phyloP scores from a whole-genome alignment of 2,888 invertebrate species.

The Mimachlamys varia region DNA sequence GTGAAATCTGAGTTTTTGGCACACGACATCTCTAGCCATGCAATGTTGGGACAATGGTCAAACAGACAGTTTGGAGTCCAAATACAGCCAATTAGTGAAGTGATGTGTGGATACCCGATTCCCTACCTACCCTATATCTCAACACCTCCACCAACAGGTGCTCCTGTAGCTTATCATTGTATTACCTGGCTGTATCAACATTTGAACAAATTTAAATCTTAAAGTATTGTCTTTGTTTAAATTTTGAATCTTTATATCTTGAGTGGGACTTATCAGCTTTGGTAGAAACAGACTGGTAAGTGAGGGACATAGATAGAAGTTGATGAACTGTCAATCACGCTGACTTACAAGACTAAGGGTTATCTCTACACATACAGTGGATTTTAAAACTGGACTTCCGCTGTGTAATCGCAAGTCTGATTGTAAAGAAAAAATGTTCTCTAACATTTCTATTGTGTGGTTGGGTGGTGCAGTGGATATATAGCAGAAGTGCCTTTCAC shows the following conservation, averaged over 20 bases:
- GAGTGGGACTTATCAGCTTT: background rate
- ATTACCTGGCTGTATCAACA: background rate
- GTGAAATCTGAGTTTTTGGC: constrained; percentile 29
- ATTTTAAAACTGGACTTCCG: background rate
- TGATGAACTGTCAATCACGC: background rate
- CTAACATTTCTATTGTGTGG: no score
- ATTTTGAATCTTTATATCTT: background rate
- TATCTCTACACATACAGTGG: background rate
- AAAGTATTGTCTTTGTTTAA: background rate
- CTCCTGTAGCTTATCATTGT: background rate
- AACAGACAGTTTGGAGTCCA: background rate
- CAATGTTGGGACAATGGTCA: background rate
- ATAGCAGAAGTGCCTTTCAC: no score
- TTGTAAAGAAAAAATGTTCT: background rate
- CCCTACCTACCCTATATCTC: background rate
- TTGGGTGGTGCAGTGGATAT: no score
- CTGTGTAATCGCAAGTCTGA: background rate
- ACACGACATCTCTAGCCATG: background rate
- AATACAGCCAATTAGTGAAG: background rate
- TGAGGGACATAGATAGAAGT: background rate
- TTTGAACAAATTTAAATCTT: background rate
- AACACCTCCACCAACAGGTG: constrained; percentile 1
- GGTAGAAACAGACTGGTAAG: background rate
- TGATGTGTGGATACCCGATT: background rate
- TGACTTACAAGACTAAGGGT: background rate